Evolutionary conservation across 2,888 invertebrate species (phyloP).

Genomic region (Cacoxenus indagator): DNA sequence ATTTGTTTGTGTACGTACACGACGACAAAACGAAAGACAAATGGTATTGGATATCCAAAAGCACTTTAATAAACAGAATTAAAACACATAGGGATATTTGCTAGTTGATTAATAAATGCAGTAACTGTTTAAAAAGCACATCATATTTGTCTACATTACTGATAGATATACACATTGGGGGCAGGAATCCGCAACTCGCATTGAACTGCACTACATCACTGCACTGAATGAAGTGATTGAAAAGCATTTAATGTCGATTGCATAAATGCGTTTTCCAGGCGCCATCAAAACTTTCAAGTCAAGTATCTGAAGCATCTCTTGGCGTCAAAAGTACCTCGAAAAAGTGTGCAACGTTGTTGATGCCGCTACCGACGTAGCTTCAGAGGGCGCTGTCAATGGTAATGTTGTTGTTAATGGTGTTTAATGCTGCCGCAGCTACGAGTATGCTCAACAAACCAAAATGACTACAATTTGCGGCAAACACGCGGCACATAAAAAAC

Average conservation of each 20-base stretch:
- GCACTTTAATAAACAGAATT: no score
- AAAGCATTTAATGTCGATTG: constrained; percentile 3
- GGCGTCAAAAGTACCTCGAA: constrained; percentile 7
- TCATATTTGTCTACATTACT: no score
- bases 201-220: neutral
- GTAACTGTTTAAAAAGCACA: no score
- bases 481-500: constrained; percentile 15
- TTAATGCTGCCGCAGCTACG: neutral
- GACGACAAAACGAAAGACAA: no score
- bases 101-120: no score
- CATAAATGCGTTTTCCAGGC: neutral
- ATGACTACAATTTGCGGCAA: constrained; percentile 20
- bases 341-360: neutral
- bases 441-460: no score
- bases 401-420: neutral
- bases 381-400: neutral
- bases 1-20: no score
- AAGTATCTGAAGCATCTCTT: neutral
- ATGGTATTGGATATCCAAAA: no score
- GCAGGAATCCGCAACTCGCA: neutral
- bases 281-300: neutral
- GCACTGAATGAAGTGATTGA: neutral
- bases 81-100: no score
- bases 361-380: neutral
- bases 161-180: no score